A percentile compares a stretch with the other conserved stretches of the same genome.
phyloP scores from a whole-genome alignment of 2,888 invertebrate species.

The Spilarctia lutea region DNA sequence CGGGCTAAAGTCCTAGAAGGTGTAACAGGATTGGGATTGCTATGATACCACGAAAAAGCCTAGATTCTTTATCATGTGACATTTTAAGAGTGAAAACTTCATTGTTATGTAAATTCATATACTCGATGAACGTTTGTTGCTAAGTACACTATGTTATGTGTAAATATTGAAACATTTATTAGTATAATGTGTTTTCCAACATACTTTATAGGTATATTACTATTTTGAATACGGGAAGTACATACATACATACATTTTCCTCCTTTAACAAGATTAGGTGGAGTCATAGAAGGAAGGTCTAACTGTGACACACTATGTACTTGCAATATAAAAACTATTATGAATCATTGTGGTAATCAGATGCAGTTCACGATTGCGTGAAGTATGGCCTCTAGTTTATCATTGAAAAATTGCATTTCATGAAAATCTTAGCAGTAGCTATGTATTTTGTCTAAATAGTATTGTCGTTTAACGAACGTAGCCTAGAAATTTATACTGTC shows the following conservation, averaged over 20 bases:
- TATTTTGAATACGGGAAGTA: not conserved
- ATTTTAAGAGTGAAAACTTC: no score
- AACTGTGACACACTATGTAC: not conserved
- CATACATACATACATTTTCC: not conserved
- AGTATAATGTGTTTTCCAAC: not conserved
- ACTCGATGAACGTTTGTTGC: no score
- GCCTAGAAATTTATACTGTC: not conserved
- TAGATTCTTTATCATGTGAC: no score
- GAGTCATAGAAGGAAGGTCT: slow-evolving; percentile 6
- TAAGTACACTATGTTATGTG: no score
- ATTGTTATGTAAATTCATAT: no score
- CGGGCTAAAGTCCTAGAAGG: no score
- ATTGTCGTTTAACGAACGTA: not conserved
- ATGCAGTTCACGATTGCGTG: slow-evolving; percentile 57
- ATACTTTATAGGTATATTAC: not conserved
- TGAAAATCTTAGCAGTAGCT: not conserved
- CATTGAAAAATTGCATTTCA: slow-evolving; percentile 17
- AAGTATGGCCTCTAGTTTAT: slow-evolving; percentile 11
- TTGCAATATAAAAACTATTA: slow-evolving; percentile 6
- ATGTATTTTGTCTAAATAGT: not conserved
- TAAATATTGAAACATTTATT: not conserved
- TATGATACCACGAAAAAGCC: no score
- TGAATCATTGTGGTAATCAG: slow-evolving; percentile 58
- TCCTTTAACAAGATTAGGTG: not conserved
- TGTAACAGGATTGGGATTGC: no score